phyloP scores from a whole-genome alignment of 2,113 vertebrate genomes.

The Pteruthius melanotis region DNA sequence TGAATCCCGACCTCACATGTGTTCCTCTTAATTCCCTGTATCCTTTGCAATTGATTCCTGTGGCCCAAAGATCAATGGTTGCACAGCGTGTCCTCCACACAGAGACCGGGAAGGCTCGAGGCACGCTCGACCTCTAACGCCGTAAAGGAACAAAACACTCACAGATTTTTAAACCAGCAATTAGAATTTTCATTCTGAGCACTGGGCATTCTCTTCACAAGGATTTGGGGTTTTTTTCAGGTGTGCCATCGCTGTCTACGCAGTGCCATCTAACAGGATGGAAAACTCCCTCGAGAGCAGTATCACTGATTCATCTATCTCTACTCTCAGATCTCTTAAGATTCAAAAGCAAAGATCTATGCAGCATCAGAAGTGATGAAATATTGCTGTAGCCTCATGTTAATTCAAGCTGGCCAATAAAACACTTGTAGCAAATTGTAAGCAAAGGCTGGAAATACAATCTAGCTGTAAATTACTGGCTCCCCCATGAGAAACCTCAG shows the following conservation, averaged over 20 bases:
- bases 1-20: background rate
- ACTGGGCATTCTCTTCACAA: background rate
- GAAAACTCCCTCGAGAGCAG: background rate
- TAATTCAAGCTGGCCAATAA: background rate
- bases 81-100: background rate
- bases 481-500: background rate
- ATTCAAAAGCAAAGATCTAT: background rate
- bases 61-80: background rate
- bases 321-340: background rate
- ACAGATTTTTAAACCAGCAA: background rate
- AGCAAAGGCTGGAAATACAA: background rate
- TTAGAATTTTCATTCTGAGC: background rate
- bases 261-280: background rate
- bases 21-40: constrained; percentile 7
- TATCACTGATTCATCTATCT: background rate
- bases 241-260: background rate
- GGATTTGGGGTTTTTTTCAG: background rate
- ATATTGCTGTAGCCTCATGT: background rate
- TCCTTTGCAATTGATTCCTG: constrained; percentile 25
- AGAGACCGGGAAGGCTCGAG: background rate
- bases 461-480: background rate
- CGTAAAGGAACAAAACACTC: background rate
- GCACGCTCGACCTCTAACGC: background rate
- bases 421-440: background rate
- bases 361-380: background rate